Evolutionary conservation across 1,140 invertebrate genomes (phyloP), one percentile per base, ranked within the genome.

Genomic region (Leptestheria dahalacensis): DNA sequence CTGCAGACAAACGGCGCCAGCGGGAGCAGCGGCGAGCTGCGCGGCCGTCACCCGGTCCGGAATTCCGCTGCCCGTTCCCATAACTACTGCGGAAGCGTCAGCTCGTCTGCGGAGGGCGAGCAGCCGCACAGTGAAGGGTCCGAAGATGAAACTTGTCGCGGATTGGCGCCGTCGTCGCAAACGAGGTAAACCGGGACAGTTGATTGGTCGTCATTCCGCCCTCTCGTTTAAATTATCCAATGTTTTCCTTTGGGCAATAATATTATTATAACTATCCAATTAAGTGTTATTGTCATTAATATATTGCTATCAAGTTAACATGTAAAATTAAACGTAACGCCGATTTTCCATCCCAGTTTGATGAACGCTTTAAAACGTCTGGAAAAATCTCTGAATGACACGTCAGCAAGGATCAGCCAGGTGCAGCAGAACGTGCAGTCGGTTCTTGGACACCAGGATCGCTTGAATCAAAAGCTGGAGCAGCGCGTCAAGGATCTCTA

Each of bases 101-200:
- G 48, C 18, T 60, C 58, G 2, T 60, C 58, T 2, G 58, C 49
- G 21, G 58, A 60, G 23, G 58, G 58, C n/a, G 58, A 60, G 23
- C 48, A 26, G 10, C 26, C 48, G n/a, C 58, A 49, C 23, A 60
- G 58, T 28, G 53, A 56, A 29, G 9, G 21, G 2, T 60, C 58
- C 12, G 58, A 60, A 18, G 48, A 60, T 2, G 58, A 60, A 48
- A 60, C 9, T 20, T 20, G 25, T 10, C 24, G 25, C 28, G 53
- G 41, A 25, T 28, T 10, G 20, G 33, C 15, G 21, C n/a, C n/a
- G n/a, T n/a, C n/a, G n/a, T 33, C 18, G 41, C 28, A 56, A 56
- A 41, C 53, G 23, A 56, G 6, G 41, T 33, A n/a, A n/a, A n/a
- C n/a, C n/a, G n/a, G n/a, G n/a, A n/a, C n/a, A n/a, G n/a, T n/a